Evolutionary conservation across 2,888 invertebrate species (phyloP).

Genomic region (Sarcophaga variegata): DNA sequence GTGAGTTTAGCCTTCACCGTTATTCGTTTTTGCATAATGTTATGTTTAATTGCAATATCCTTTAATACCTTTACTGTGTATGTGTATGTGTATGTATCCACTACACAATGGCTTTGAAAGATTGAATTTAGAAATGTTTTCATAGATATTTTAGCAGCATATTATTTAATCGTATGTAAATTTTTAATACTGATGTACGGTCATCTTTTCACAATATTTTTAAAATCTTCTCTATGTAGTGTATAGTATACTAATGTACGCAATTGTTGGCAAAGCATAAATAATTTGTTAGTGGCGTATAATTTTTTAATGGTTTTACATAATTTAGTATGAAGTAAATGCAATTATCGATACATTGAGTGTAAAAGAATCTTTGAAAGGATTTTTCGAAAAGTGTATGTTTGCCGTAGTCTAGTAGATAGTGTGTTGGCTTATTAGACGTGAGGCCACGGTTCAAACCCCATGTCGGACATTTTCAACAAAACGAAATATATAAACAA

Average conservation of each 20-base stretch:
- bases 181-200: slow-evolving; percentile 34
- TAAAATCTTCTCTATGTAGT: not conserved
- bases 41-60: slow-evolving; percentile 19
- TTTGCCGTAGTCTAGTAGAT: too few relatives aligned
- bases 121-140: slow-evolving; percentile 25
- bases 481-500: too few relatives aligned
- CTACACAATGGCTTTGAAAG: not conserved
- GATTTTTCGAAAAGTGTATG: too few relatives aligned
- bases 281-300: slow-evolving; percentile 37
- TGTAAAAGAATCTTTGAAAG: not conserved
- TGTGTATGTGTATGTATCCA: not conserved
- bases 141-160: slow-evolving; percentile 15
- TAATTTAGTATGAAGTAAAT: slow-evolving; percentile 21
- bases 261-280: slow-evolving; percentile 18
- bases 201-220: not conserved
- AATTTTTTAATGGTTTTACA: slow-evolving; percentile 23
- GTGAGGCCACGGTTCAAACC: too few relatives aligned
- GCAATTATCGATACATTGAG: slow-evolving; percentile 39
- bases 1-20: slow-evolving; percentile 42
- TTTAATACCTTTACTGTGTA: slow-evolving; percentile 4
- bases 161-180: slow-evolving; percentile 59
- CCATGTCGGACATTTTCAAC: too few relatives aligned
- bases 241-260: not conserved
- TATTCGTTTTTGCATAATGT: not conserved
- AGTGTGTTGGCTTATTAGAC: too few relatives aligned